A percentile compares a stretch with the other conserved stretches of the same genome.
These are phyloP conservation scores for Platycnemis pennipes DNA, from an alignment of 2,888 invertebrate species.

Conservation along the genomic window DNA sequence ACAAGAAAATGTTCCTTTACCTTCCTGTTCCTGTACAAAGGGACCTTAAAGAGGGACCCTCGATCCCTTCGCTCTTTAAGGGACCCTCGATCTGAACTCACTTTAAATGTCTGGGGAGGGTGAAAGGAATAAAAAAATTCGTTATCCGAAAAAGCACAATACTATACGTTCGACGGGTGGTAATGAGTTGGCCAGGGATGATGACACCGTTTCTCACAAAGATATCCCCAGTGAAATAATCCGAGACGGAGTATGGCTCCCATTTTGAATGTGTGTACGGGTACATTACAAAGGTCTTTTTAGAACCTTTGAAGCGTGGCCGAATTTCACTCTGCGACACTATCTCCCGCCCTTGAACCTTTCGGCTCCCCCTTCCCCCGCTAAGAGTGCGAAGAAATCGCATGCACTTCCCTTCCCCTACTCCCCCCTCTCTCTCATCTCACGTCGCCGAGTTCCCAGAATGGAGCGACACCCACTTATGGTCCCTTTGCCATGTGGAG, in stretches of 20 bases:
- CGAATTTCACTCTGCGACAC: neutral
- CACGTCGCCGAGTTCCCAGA: neutral
- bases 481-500: neutral
- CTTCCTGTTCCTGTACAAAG: too few relatives aligned
- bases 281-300: neutral
- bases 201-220: neutral
- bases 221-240: neutral
- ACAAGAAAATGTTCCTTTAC: too few relatives aligned
- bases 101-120: too few relatives aligned
- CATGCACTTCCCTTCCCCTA: neutral
- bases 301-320: neutral
- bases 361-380: neutral
- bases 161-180: too few relatives aligned
- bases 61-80: too few relatives aligned
- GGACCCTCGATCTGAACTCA: too few relatives aligned
- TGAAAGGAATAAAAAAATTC: too few relatives aligned
- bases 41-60: too few relatives aligned
- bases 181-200: neutral
- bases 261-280: neutral
- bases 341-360: slow-evolving; percentile 6
- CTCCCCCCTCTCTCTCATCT: neutral
- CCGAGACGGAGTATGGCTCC: neutral
- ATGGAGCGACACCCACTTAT: neutral
- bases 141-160: too few relatives aligned
- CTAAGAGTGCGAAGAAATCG: neutral